A percentile compares a stretch with the other conserved stretches of the same genome.
These are phyloP conservation scores for Homarus gammarus DNA, from an alignment of 2,888 invertebrate genomes.

Conservation along the genomic window DNA sequence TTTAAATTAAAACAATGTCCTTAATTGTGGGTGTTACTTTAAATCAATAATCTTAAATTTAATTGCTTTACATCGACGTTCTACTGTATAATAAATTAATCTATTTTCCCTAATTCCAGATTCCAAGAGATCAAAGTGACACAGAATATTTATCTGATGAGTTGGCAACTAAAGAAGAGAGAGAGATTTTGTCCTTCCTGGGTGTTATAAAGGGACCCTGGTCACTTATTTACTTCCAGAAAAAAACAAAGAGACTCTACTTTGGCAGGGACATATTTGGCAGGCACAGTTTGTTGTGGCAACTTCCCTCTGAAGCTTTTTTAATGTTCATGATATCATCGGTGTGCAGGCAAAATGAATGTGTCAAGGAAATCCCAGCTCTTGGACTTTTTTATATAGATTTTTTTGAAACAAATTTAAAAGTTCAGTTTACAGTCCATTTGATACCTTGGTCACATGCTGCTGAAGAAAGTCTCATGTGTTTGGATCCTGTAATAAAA, in stretches of 20 bases:
- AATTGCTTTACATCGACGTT: too few species aligned
- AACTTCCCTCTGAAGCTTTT: slow-evolving; percentile 51
- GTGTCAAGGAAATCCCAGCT: slow-evolving; percentile 79
- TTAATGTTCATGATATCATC: slow-evolving; percentile 77
- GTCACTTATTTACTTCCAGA: slow-evolving; percentile 88
- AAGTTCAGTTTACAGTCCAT: slow-evolving; percentile 68
- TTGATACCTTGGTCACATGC: slow-evolving; percentile 78
- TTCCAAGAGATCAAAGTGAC: slow-evolving; percentile 49
- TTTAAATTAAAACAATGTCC: too few species aligned
- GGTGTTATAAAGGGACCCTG: slow-evolving; percentile 88
- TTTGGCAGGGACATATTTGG: slow-evolving; percentile 93
- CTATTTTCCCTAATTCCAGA: slow-evolving; percentile 35
- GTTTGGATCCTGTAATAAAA: slow-evolving; percentile 8
- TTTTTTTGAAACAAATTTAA: slow-evolving; percentile 64
- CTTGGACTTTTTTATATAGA: slow-evolving; percentile 79
- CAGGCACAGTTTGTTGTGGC: slow-evolving; percentile 88
- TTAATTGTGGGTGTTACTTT: too few species aligned
- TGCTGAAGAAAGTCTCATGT: neutral
- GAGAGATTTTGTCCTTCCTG: slow-evolving; percentile 81
- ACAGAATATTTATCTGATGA: slow-evolving; percentile 59
- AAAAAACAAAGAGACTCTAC: slow-evolving; percentile 83
- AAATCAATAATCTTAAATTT: too few species aligned
- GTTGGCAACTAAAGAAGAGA: slow-evolving; percentile 53
- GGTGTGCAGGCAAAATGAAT: slow-evolving; percentile 76
- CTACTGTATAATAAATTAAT: too few species aligned